These are phyloP conservation scores for Pseudolaguvia tuberculata DNA, from an alignment of 2,113 vertebrate genomes.

Conservation along the genomic window DNA sequence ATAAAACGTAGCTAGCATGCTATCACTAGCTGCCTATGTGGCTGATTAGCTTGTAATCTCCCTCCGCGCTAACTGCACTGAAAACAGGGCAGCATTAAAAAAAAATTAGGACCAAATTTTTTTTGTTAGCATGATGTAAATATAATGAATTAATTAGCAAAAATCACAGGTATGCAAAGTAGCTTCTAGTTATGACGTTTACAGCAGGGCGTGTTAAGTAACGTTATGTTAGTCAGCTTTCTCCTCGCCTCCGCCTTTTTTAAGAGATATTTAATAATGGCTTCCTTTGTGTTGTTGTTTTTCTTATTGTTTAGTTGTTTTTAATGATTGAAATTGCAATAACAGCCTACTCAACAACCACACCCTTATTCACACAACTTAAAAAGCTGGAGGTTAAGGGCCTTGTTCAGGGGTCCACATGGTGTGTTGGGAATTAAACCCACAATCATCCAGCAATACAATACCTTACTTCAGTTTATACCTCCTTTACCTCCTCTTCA, in stretches of 20 bases:
- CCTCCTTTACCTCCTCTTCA: too few relatives aligned
- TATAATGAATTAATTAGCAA: not conserved
- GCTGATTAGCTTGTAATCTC: slow-evolving; percentile 17
- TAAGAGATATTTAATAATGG: not conserved
- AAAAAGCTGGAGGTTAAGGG: too few relatives aligned
- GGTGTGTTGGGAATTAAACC: too few relatives aligned
- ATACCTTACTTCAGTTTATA: too few relatives aligned
- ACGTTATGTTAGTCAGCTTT: not conserved
- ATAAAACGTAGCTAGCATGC: not conserved
- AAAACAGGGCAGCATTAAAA: too few relatives aligned
- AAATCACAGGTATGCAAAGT: not conserved
- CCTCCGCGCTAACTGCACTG: not conserved
- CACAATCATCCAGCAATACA: too few relatives aligned
- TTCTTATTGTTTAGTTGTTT: not conserved
- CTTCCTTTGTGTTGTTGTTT: not conserved
- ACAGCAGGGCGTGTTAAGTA: too few relatives aligned
- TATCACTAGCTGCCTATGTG: slow-evolving; percentile 55
- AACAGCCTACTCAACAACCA: slow-evolving; percentile 20
- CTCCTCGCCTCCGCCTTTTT: not conserved
- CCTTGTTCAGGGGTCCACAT: too few relatives aligned
- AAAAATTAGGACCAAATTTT: not conserved
- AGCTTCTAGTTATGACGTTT: not conserved
- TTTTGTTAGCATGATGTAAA: not conserved
- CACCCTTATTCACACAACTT: slow-evolving; percentile 1
- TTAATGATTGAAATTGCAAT: not conserved